Evolutionary conservation across 2,888 invertebrate genomes (phyloP).

Genomic region (Tiliacea citrago): DNA sequence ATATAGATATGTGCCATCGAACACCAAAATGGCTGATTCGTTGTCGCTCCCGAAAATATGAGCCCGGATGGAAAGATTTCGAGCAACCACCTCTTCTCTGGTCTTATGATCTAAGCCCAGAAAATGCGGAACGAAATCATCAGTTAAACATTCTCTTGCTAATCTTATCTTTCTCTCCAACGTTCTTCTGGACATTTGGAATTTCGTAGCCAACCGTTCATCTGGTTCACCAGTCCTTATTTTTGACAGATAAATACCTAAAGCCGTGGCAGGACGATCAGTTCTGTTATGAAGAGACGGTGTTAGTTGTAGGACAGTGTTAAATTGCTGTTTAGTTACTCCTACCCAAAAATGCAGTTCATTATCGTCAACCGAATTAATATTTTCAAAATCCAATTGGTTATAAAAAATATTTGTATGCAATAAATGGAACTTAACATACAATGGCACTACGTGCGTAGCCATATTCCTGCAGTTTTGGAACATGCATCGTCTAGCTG

Average conservation of each 20-base stretch:
- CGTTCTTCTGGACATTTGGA: not conserved
- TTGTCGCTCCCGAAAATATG: not conserved
- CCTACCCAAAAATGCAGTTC: not conserved
- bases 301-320: not conserved
- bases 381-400: not conserved
- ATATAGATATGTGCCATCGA: not conserved
- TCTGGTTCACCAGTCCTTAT: not conserved
- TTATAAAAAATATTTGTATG: not conserved
- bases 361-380: not conserved
- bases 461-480: not conserved
- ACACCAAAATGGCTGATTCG: not conserved
- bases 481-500: not conserved
- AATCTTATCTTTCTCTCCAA: not conserved
- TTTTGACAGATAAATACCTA: not conserved
- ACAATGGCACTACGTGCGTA: not conserved
- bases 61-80: not conserved
- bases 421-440: not conserved
- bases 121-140: not conserved
- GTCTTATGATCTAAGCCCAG: not conserved
- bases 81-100: not conserved
- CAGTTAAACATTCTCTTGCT: not conserved
- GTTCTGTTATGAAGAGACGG: not conserved
- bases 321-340: not conserved
- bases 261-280: not conserved
- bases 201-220: not conserved